Evolutionary conservation across 2,888 invertebrate species (phyloP).

Genomic region (Apotomis capreana): DNA sequence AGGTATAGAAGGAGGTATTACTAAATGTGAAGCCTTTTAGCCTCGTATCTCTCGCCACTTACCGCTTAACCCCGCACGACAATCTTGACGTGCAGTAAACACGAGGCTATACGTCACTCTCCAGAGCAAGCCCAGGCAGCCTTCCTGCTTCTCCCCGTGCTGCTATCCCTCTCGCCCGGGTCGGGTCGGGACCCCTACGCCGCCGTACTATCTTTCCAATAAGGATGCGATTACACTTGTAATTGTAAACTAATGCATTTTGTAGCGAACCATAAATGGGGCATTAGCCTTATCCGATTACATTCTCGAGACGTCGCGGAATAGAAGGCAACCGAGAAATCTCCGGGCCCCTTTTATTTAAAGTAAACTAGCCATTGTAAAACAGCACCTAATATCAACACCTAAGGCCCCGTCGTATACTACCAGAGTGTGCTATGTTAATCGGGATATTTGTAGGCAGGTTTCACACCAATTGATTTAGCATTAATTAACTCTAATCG

Average conservation of each 20-base stretch:
- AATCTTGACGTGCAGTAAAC: slow-evolving; percentile 25
- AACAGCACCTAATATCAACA: background rate
- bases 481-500: slow-evolving; percentile 32
- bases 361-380: background rate
- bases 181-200: slow-evolving; percentile 15
- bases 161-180: background rate
- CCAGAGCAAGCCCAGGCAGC: background rate
- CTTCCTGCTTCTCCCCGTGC: background rate
- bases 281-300: slow-evolving; percentile 40
- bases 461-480: slow-evolving; percentile 24
- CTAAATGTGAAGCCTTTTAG: slow-evolving; percentile 12
- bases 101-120: slow-evolving; percentile 13
- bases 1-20: too few relatives aligned
- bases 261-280: slow-evolving; percentile 32
- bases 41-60: background rate
- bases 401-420: background rate
- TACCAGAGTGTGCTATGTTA: slow-evolving; percentile 15
- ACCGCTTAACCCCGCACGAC: slow-evolving; percentile 8
- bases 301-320: slow-evolving; percentile 20
- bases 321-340: slow-evolving; percentile 15
- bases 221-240: slow-evolving; percentile 54
- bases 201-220: slow-evolving; percentile 57
- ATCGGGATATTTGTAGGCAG: slow-evolving; percentile 25
- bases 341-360: background rate
- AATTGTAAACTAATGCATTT: slow-evolving; percentile 36